Base-by-base conservation (phyloP, 2,113 vertebrate genomes). In the Cheilinus undulatus region DNA sequence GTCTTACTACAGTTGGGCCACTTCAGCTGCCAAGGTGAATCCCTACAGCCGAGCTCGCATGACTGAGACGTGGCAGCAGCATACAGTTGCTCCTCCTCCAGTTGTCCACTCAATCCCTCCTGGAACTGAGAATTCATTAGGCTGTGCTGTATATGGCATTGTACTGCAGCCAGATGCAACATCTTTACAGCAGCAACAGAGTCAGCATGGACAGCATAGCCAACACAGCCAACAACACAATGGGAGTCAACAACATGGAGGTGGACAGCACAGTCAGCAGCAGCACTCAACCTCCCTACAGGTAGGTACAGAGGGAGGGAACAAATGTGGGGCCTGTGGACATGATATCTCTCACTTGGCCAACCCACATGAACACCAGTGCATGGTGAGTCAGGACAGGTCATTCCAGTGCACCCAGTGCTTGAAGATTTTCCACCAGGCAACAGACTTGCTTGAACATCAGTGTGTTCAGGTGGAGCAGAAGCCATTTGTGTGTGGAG, bases 341-440 rank as follows among this genome's bases (percentile, higher is more conserved):
- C 98, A 99, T 0, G 96, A 98, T 73, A 94, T 99, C 34, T 70
- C 96, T 0, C 97, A 99, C 84, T 92, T 99, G 67, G 92, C 95
- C 49, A 97, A 97, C 84, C 97, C 96, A 0, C 97, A 98, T 0
- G 97, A 99, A 87, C 98, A 99, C 86, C 97, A 98, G 91, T 99
- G 98, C 89, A 94, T 99, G 93, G 87, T 94, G 69, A 94, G 90
- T 54, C 97, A 98, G 38, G 97, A 99, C 88, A 94, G 98, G 56
- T 99, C 97, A 0, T 99, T 98, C 89, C 98, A 99, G 91, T 99
- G 98, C 86, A 98, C 98, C 0, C 98, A 99, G 93, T 99, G 98
- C 84, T 91, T 98, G 87, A 99, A 98, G 94, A 96, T 99, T 76
- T 99, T 99, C 85, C 97, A 99, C 78, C 98, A 99, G 90, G 97